Evolutionary conservation across 2,113 vertebrate species (phyloP).

Genomic region (Propithecus coquereli): DNA sequence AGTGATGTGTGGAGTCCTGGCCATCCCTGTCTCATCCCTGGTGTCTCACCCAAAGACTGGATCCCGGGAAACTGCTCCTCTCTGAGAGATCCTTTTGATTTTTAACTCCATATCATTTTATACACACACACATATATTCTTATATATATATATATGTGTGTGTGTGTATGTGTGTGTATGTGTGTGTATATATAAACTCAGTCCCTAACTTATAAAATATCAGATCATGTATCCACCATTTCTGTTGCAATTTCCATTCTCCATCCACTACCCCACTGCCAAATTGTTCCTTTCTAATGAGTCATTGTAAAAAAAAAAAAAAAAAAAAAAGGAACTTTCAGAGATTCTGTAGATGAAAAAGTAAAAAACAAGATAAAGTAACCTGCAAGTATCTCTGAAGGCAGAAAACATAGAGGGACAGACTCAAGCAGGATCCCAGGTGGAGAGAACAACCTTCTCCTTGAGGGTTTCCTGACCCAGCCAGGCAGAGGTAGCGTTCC

Average conservation of each 20-base stretch:
- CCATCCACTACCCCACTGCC: not conserved
- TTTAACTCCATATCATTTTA: not conserved
- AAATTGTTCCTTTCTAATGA: not conserved
- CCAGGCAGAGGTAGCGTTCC: not conserved
- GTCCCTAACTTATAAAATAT: not conserved
- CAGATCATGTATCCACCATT: not conserved
- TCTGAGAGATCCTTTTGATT: not conserved
- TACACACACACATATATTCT: too few relatives aligned
- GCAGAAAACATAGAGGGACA: too few relatives aligned
- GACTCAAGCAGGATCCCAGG: not conserved
- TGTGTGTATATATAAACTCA: not conserved
- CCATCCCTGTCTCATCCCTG: not conserved
- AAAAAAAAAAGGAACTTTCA: not conserved
- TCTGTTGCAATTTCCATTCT: not conserved
- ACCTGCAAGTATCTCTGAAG: not conserved
- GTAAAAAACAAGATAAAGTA: not conserved
- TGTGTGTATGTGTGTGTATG: not conserved
- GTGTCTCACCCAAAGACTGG: not conserved
- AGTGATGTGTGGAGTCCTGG: not conserved
- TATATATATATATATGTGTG: too few relatives aligned
- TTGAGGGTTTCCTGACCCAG: not conserved
- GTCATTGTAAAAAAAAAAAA: not conserved
- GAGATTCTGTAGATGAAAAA: not conserved
- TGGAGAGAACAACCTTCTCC: not conserved
- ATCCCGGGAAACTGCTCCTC: not conserved